A percentile compares a stretch with the other conserved stretches of the same genome.
These are phyloP conservation scores for Spilarctia lutea DNA, from an alignment of 2,888 invertebrate genomes.

Conservation along the genomic window DNA sequence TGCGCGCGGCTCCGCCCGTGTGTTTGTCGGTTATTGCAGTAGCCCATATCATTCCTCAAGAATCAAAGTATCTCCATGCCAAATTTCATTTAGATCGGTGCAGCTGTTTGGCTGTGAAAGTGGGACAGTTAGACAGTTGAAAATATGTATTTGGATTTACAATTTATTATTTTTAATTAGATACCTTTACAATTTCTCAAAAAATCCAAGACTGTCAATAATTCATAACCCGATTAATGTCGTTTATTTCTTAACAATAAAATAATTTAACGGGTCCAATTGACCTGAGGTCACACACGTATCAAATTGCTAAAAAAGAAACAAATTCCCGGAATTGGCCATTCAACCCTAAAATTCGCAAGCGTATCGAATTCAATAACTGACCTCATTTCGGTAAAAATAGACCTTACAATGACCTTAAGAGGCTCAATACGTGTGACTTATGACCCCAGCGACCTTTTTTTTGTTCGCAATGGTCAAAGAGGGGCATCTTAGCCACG, in stretches of 20 bases:
- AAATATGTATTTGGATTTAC: not conserved
- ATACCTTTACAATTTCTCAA: not conserved
- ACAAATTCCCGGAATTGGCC: slow-evolving; percentile 66
- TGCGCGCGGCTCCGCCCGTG: too few species aligned
- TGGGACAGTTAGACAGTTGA: too few species aligned
- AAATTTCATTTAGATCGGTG: too few species aligned
- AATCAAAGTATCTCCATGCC: too few species aligned
- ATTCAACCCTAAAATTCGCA: slow-evolving; percentile 63
- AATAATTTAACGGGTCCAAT: slow-evolving; percentile 38
- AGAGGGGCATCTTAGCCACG: slow-evolving; percentile 69
- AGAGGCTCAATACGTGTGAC: slow-evolving; percentile 62
- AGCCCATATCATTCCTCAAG: too few species aligned
- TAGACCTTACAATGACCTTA: slow-evolving; percentile 60
- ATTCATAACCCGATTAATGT: slow-evolving; percentile 37
- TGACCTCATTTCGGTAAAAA: slow-evolving; percentile 68
- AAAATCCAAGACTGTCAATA: not conserved
- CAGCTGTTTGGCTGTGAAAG: too few species aligned
- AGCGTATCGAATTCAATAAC: slow-evolving; percentile 61
- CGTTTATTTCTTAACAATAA: slow-evolving; percentile 29
- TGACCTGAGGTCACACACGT: slow-evolving; percentile 81
- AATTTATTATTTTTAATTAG: not conserved
- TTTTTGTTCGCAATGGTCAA: slow-evolving; percentile 71
- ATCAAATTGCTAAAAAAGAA: slow-evolving; percentile 69
- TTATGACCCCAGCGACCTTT: slow-evolving; percentile 69
- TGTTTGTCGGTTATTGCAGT: too few species aligned